Base-by-base conservation (phyloP, 2,797 vertebrate species). In the Phyllotis vaccarum region DNA sequence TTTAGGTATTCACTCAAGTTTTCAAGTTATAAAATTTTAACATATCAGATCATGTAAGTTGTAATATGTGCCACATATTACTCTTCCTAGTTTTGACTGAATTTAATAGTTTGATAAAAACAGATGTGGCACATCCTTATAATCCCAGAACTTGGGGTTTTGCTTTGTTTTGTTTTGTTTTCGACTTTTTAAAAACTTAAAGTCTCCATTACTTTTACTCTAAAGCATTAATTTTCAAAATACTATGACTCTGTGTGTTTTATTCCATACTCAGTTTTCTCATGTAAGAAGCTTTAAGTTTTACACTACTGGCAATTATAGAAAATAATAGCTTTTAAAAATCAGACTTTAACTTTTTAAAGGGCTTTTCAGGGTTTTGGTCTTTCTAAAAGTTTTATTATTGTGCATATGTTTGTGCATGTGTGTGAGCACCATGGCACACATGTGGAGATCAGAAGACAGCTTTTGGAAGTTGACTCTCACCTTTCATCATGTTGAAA, bases 11-110 rank as follows among this genome's bases (percentile, higher is more conserved):
- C 92, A 79, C 70, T 91, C 96, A 98, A 97, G 98, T 96, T 98
- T 98, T 95, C 97, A 96, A 96, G 96, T 95, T 93, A 75, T 97
- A 95, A 98, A 98, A 87, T 93, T 49, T 96, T 66, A 56, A 64
- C 90, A 46, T 97, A 96, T 98, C 95, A 98, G 98, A 98, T 98
- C 98, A 98, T 94, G 34, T 96, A 8, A 95, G 82, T 86, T 96
- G 94, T 94, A 93, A 90, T 93, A 97, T 97, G 96, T 97, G 97
- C 93, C 94, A n/a, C 96, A 16, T 19, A 68, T 86, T n/a, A 98
- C 58, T 96, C 96, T 79, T 94, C 40, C 85, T 79, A 56, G 66
- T 93, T 96, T 97, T 95, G 95, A 13, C 82, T 86, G 93, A 97
- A 90, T 83, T 92, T 95, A 94, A 95, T 93, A 62, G 83, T 74